Conservation (phyloP, 2,113 vertebrate genomes). For the Aspidoscelis tigris region DNA sequence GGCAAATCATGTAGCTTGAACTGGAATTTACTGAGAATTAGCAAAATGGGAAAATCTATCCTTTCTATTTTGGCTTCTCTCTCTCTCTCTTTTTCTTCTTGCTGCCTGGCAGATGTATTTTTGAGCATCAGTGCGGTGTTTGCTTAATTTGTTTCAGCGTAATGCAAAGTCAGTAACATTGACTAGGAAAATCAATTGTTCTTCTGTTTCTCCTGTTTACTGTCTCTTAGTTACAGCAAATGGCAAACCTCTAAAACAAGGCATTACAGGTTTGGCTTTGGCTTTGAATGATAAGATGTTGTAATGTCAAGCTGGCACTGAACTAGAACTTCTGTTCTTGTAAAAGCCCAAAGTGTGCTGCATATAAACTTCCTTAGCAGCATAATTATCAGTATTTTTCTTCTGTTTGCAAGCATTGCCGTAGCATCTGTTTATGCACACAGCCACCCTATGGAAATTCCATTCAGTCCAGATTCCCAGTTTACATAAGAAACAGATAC, state of each 20-base stretch:
- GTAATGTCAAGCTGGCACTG: background rate
- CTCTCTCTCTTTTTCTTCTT: background rate
- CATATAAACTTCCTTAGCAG: background rate
- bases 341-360: background rate
- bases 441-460: no score
- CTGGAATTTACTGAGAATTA: no score
- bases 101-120: background rate
- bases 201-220: conserved; percentile 1
- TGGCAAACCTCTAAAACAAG: background rate
- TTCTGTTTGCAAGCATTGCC: no score
- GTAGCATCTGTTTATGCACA: no score
- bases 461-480: no score
- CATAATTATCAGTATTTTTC: no score
- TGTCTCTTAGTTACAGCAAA: conserved; percentile 29
- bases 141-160: conserved; percentile 3
- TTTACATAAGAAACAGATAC: no score
- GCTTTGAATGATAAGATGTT: background rate
- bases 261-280: background rate
- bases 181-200: background rate
- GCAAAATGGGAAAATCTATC: background rate
- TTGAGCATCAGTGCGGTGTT: background rate
- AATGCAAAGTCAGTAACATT: background rate
- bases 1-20: no score
- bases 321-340: background rate
- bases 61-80: conserved; percentile 23